Percentiles rank a stretch among this genome's conserved stretches.
Conservation (phyloP, 2,113 vertebrate species). For the Antechinus flavipes region DNA sequence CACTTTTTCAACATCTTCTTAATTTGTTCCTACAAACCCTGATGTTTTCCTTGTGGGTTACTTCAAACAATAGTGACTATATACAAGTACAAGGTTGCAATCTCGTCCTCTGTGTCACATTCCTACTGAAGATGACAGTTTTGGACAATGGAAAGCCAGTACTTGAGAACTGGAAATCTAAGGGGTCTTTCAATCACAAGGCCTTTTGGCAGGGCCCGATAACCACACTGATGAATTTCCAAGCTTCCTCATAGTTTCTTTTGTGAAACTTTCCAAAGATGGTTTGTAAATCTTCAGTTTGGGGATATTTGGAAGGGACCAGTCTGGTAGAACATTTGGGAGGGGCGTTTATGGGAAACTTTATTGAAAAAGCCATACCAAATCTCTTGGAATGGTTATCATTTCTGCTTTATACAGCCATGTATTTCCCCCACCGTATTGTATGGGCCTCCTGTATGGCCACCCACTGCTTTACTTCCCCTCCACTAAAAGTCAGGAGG, state of each 20-base stretch:
- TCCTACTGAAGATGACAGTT: not conserved
- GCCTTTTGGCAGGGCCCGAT: not conserved
- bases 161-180: constrained; percentile 18
- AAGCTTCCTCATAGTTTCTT: not conserved
- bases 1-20: not conserved
- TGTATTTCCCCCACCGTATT: not conserved
- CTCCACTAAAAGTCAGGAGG: constrained; percentile 46
- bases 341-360: constrained; percentile 14
- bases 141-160: not conserved
- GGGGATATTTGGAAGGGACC: not conserved
- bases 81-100: not conserved
- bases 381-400: constrained; percentile 37
- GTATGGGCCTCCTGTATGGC: constrained; percentile 24
- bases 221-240: not conserved
- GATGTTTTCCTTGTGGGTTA: not conserved
- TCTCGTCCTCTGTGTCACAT: not conserved
- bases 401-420: constrained; percentile 58
- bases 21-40: not conserved
- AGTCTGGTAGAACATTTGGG: not conserved
- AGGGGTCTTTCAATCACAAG: not conserved
- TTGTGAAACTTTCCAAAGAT: not conserved
- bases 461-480: constrained; percentile 21
- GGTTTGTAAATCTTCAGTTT: constrained; percentile 15
- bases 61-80: not conserved
- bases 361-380: not conserved